Evolutionary conservation across 2,113 vertebrate genomes (phyloP).

Genomic region (Pteronura brasiliensis): DNA sequence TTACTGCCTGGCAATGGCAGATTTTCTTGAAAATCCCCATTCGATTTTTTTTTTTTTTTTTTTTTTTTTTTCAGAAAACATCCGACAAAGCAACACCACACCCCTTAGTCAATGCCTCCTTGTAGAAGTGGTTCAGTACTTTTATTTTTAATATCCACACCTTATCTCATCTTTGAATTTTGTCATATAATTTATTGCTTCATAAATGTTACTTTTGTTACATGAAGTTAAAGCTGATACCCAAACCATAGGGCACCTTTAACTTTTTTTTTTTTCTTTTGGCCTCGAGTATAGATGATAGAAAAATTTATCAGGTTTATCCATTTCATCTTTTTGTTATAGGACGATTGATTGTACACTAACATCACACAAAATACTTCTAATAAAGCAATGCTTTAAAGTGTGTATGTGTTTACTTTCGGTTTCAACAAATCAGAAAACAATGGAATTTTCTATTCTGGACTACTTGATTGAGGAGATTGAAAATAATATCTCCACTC

Average conservation of each 20-base stretch:
- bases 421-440: background rate
- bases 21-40: background rate
- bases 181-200: conserved; percentile 72
- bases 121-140: background rate
- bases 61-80: background rate
- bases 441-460: background rate
- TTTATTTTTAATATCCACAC: conserved; percentile 52
- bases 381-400: conserved; percentile 24
- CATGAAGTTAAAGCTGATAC: conserved; percentile 51
- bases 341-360: background rate
- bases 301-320: background rate
- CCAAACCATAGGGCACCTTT: background rate
- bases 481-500: background rate
- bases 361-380: background rate
- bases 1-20: background rate
- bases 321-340: background rate
- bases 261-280: background rate
- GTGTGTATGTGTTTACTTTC: background rate
- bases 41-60: background rate
- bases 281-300: background rate
- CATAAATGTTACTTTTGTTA: conserved; percentile 63
- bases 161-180: conserved; percentile 49
- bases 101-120: conserved; percentile 1
- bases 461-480: background rate
- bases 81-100: background rate